Conservation (phyloP, 2,888 invertebrate genomes). For the Exocentrus adspersus region DNA sequence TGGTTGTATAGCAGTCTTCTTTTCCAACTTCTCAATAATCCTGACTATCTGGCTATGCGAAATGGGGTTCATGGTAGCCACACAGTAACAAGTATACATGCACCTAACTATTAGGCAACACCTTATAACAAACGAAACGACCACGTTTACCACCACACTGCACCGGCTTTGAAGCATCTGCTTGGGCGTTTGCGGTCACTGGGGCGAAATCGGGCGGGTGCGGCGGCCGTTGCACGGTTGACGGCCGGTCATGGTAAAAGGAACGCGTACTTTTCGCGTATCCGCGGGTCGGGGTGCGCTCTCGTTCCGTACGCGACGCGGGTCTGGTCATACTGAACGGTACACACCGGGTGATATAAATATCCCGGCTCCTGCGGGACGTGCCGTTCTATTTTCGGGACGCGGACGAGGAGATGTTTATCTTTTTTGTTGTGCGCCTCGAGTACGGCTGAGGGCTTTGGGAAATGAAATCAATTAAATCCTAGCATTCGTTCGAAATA, state of each 20-base stretch:
- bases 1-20: conserved; percentile 31
- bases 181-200: conserved; percentile 10
- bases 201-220: background rate
- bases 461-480: too few species aligned
- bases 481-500: too few species aligned
- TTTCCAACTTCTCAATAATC: conserved; percentile 41
- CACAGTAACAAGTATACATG: conserved; percentile 30
- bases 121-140: conserved; percentile 30
- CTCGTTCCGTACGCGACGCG: background rate
- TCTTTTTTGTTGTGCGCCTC: conserved; percentile 20
- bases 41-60: conserved; percentile 40
- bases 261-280: too few species aligned
- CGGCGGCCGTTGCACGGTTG: background rate
- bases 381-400: conserved; percentile 36
- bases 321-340: conserved; percentile 27
- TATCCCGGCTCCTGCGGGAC: conserved; percentile 22
- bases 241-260: background rate
- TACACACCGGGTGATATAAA: conserved; percentile 38
- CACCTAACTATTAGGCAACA: conserved; percentile 34
- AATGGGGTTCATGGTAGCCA: conserved; percentile 39
- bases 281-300: too few species aligned
- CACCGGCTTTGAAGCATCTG: conserved; percentile 39
- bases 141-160: conserved; percentile 33
- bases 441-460: too few species aligned
- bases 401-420: conserved; percentile 33